These are phyloP conservation scores for Sialia sialis DNA, from an alignment of 2,113 vertebrate species.

Conservation along the genomic window DNA sequence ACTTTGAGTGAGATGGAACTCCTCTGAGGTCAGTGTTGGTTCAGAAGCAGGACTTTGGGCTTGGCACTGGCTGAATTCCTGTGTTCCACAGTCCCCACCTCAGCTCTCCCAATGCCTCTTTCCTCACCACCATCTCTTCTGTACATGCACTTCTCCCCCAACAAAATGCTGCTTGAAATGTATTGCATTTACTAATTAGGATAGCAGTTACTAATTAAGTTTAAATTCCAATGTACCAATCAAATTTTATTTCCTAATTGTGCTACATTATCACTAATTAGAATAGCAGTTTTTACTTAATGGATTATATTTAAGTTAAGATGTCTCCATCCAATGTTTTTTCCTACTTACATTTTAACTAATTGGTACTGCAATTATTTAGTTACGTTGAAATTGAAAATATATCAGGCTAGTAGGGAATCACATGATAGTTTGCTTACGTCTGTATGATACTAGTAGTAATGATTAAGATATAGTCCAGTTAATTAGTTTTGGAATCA, in stretches of 20 bases:
- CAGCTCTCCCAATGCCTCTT: not conserved
- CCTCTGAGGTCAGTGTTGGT: not conserved
- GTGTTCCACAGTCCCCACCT: not conserved
- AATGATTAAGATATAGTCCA: slow-evolving; percentile 25
- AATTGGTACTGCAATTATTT: slow-evolving; percentile 63
- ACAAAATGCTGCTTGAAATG: not conserved
- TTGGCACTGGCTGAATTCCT: not conserved
- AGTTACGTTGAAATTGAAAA: slow-evolving; percentile 57
- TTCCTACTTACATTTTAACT: slow-evolving; percentile 56
- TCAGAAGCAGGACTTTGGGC: not conserved
- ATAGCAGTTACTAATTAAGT: slow-evolving; percentile 59
- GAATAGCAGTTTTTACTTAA: slow-evolving; percentile 69
- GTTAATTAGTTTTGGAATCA: slow-evolving; percentile 45
- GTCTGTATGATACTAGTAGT: slow-evolving; percentile 14
- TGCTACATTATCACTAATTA: slow-evolving; percentile 70
- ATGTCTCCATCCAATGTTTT: slow-evolving; percentile 54
- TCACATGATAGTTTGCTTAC: slow-evolving; percentile 14
- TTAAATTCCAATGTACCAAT: slow-evolving; percentile 69
- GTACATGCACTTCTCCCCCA: not conserved
- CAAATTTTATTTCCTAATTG: slow-evolving; percentile 72
- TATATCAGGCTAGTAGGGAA: slow-evolving; percentile 32
- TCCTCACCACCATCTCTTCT: not conserved
- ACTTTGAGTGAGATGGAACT: fast-evolving
- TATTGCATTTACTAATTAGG: slow-evolving; percentile 65
- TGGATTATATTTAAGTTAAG: slow-evolving; percentile 68